Percentiles rank a stretch among this genome's conserved stretches.
Conservation (phyloP, 1,140 invertebrate species). For the Tachypleus tridentatus region DNA sequence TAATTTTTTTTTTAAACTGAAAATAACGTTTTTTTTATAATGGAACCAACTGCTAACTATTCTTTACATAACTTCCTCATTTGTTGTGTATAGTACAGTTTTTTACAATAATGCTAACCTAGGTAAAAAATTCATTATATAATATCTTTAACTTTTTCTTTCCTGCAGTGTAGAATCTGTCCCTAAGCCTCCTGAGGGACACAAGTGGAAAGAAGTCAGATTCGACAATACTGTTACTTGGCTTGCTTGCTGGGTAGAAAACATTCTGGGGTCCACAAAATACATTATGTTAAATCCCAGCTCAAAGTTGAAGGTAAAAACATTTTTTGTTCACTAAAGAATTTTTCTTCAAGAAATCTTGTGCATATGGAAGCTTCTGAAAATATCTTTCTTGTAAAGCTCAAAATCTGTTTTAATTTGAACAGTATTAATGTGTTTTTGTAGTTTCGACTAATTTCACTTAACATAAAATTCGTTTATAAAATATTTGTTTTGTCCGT, state of each 20-base stretch:
- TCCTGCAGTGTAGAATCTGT: conserved; percentile 33
- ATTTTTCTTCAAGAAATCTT: background rate
- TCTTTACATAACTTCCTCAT: too few relatives aligned
- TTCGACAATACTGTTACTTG: conserved; percentile 92
- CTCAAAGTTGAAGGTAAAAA: conserved; percentile 81
- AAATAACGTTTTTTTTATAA: too few relatives aligned
- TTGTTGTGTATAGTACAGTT: too few relatives aligned
- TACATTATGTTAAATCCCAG: conserved; percentile 99
- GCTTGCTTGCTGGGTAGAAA: conserved; percentile 97
- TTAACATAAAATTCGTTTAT: too few relatives aligned
- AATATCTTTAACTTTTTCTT: conserved; percentile 18
- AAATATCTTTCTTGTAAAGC: background rate
- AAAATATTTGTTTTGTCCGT: too few relatives aligned
- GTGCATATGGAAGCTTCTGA: background rate
- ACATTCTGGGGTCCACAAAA: conserved; percentile 87
- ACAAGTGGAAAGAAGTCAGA: conserved; percentile 91
- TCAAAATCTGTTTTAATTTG: background rate
- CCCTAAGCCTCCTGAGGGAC: conserved; percentile 69
- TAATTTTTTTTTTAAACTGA: too few relatives aligned
- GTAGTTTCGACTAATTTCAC: too few relatives aligned
- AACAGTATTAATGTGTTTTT: background rate
- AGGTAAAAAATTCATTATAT: too few relatives aligned
- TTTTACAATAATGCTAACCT: too few relatives aligned
- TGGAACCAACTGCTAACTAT: too few relatives aligned
- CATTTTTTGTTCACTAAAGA: background rate